phyloP scores from a whole-genome alignment of 2,113 vertebrate species.

The Cygnus buccinator region DNA sequence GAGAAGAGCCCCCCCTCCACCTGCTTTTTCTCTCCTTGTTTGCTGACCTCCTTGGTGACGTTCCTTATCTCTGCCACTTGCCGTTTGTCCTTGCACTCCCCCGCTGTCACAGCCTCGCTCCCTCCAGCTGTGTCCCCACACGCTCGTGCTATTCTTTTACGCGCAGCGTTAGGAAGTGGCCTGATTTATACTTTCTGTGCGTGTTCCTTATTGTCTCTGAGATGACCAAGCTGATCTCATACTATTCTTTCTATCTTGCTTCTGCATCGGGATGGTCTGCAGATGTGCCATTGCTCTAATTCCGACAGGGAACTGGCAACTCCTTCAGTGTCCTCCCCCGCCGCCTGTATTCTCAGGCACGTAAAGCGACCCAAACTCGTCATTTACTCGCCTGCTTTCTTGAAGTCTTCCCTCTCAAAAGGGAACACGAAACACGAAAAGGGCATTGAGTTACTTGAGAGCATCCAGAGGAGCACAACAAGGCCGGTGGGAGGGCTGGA shows the following conservation, averaged over 20 bases:
- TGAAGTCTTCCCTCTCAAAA: background rate
- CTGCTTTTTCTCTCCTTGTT: background rate
- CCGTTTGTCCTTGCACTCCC: background rate
- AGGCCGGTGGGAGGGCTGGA: no score
- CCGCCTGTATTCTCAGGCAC: background rate
- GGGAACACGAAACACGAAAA: no score
- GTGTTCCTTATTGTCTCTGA: background rate
- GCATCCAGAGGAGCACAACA: no score
- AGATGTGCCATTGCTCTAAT: background rate
- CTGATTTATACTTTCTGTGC: slow-evolving; percentile 7
- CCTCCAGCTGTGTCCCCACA: background rate
- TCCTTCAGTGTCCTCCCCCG: background rate
- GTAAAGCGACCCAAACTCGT: background rate
- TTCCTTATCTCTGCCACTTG: background rate
- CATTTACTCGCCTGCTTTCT: background rate
- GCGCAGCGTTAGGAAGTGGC: accelerated
- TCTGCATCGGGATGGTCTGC: background rate
- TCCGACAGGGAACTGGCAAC: background rate
- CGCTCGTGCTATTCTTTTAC: accelerated
- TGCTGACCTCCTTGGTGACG: background rate
- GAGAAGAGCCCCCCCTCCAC: background rate
- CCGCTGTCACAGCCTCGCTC: accelerated
- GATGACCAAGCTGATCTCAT: slow-evolving; percentile 38
- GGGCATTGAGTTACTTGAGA: no score
- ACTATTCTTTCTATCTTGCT: background rate